Conservation (phyloP, 2,797 vertebrate species). For the Platalea minor region DNA sequence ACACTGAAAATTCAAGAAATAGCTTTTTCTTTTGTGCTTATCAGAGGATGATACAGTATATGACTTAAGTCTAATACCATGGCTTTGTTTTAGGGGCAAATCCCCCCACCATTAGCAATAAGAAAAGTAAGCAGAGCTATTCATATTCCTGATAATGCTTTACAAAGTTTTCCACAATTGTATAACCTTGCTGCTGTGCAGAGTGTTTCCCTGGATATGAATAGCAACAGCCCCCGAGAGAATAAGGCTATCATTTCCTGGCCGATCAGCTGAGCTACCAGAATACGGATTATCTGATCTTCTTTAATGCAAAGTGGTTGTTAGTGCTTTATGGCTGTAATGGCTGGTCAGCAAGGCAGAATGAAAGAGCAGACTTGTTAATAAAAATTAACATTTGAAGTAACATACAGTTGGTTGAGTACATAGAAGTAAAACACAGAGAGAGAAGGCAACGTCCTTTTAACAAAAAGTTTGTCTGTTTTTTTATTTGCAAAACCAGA, state of each 20-base stretch:
- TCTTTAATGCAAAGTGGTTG: neutral
- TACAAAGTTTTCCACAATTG: neutral
- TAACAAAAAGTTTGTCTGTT: neutral
- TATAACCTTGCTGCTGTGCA: neutral
- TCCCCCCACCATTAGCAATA: neutral
- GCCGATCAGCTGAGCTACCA: neutral
- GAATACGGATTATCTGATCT: neutral
- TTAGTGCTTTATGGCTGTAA: neutral
- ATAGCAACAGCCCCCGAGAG: neutral
- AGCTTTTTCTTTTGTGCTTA: neutral
- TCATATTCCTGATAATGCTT: neutral
- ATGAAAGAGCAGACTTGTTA: neutral
- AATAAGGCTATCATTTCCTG: neutral
- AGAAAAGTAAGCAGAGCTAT: neutral
- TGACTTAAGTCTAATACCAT: neutral
- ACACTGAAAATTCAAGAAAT: neutral
- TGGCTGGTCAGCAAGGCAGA: neutral
- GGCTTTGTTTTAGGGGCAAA: neutral
- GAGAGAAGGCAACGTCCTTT: fast-evolving
- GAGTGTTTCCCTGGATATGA: neutral
- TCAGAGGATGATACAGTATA: neutral
- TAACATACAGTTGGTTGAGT: neutral
- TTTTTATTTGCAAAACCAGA: neutral
- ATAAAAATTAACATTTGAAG: neutral
- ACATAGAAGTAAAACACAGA: fast-evolving